A percentile compares a stretch with the other conserved stretches of the same genome.
phyloP scores from a whole-genome alignment of 2,113 vertebrate genomes.

The Pardalotus punctatus region DNA sequence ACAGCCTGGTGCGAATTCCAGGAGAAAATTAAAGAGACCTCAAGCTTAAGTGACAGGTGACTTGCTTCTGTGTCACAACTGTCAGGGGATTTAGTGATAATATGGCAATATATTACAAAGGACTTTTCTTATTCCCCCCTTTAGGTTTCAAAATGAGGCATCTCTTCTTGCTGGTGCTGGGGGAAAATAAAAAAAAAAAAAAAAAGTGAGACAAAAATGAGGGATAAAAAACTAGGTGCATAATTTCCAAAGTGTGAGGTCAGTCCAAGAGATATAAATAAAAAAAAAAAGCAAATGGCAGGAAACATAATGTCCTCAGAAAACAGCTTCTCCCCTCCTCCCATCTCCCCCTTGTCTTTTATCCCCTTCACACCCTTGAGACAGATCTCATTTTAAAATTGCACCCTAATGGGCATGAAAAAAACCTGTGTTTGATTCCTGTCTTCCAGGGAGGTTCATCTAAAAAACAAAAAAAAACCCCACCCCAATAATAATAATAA shows the following conservation, averaged over 20 bases:
- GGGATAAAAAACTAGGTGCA: slow-evolving; percentile 58
- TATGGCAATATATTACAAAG: slow-evolving; percentile 89
- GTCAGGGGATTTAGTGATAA: slow-evolving; percentile 87
- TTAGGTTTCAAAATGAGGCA: slow-evolving; percentile 82
- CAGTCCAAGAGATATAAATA: slow-evolving; percentile 62
- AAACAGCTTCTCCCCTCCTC: slow-evolving; percentile 45
- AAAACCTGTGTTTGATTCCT: not conserved
- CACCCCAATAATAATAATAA: not conserved
- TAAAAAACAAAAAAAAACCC: not conserved
- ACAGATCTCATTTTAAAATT: slow-evolving; percentile 63
- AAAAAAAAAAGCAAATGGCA: slow-evolving; percentile 55
- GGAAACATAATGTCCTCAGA: slow-evolving; percentile 42
- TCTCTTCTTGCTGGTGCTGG: slow-evolving; percentile 70
- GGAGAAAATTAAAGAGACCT: slow-evolving; percentile 99
- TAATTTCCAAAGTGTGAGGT: slow-evolving; percentile 65
- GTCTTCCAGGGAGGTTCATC: slow-evolving; percentile 47
- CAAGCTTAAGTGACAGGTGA: slow-evolving; percentile 88
- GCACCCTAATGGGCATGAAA: slow-evolving; percentile 58
- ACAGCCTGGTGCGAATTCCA: slow-evolving; percentile 90
- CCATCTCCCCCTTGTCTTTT: slow-evolving; percentile 16
- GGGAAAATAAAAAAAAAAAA: not conserved
- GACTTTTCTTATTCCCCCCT: slow-evolving; percentile 79
- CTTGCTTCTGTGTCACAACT: slow-evolving; percentile 85
- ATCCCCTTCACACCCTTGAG: slow-evolving; percentile 29
- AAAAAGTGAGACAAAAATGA: slow-evolving; percentile 40